A percentile compares a stretch with the other conserved stretches of the same genome.
phyloP scores from a whole-genome alignment of 2,797 vertebrate genomes.

The Falco rusticolus region DNA sequence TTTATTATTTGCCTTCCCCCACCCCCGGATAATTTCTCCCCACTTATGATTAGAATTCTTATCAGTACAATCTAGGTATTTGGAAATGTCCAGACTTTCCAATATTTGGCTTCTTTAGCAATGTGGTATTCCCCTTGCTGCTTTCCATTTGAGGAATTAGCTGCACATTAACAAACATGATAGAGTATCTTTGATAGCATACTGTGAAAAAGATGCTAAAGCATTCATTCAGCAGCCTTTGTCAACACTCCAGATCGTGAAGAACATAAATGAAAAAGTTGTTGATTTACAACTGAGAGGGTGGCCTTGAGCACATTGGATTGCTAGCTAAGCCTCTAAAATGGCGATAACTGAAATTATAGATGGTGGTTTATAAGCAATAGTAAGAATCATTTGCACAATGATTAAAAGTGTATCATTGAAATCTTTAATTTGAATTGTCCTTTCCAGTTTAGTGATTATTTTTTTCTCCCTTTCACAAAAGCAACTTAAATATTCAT shows the following conservation, averaged over 20 bases:
- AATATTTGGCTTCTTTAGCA: background rate
- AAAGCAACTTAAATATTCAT: background rate
- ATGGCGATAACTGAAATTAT: background rate
- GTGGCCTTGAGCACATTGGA: background rate
- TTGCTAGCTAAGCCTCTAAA: background rate
- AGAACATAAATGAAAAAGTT: background rate
- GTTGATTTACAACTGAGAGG: background rate
- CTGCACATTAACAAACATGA: background rate
- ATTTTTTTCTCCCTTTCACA: background rate
- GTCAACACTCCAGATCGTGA: background rate
- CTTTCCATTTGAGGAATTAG: background rate
- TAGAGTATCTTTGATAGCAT: background rate
- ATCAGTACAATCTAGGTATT: background rate
- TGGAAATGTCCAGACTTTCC: conserved; percentile 21
- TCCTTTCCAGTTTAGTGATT: background rate
- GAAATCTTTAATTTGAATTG: background rate
- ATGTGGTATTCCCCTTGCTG: conserved; percentile 20
- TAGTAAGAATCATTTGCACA: background rate
- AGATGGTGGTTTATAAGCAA: background rate
- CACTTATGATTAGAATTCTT: background rate
- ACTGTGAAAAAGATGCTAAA: background rate
- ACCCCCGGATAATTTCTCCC: background rate
- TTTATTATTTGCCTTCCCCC: background rate
- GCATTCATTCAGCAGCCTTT: background rate
- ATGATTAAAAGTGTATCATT: background rate